phyloP scores from a whole-genome alignment of 2,797 vertebrate genomes.

The Lepilemur septentrionalis region DNA sequence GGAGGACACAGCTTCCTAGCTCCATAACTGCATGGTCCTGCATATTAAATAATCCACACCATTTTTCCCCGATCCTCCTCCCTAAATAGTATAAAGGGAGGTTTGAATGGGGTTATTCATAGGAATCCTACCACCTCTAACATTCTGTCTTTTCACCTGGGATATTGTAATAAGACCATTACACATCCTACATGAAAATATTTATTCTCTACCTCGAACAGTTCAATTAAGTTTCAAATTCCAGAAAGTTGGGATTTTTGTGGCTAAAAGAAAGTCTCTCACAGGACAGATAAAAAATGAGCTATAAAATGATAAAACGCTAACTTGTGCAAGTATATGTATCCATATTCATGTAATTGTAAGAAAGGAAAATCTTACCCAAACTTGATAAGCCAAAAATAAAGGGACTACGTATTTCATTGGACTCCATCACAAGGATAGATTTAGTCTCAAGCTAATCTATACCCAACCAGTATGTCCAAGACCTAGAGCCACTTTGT shows the following conservation, averaged over 20 bases:
- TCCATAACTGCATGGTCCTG: neutral
- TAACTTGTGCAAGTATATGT: neutral
- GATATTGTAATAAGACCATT: neutral
- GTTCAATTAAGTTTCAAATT: neutral
- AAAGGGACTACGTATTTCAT: neutral
- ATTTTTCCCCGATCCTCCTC: neutral
- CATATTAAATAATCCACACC: neutral
- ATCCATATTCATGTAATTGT: neutral
- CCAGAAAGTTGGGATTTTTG: neutral
- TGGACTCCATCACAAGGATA: neutral
- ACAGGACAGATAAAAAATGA: neutral
- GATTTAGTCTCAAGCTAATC: neutral
- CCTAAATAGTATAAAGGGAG: neutral
- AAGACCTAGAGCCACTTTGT: neutral
- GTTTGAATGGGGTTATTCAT: neutral
- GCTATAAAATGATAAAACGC: neutral
- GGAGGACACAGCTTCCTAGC: neutral
- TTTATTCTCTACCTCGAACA: neutral
- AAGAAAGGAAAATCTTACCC: neutral
- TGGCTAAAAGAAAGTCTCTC: neutral
- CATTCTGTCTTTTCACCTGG: neutral
- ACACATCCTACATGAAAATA: neutral
- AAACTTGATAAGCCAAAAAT: neutral
- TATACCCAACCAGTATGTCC: neutral
- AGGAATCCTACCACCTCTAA: neutral